Base-by-base conservation (phyloP, 1,140 invertebrate genomes). In the Bathynomus jamesi region DNA sequence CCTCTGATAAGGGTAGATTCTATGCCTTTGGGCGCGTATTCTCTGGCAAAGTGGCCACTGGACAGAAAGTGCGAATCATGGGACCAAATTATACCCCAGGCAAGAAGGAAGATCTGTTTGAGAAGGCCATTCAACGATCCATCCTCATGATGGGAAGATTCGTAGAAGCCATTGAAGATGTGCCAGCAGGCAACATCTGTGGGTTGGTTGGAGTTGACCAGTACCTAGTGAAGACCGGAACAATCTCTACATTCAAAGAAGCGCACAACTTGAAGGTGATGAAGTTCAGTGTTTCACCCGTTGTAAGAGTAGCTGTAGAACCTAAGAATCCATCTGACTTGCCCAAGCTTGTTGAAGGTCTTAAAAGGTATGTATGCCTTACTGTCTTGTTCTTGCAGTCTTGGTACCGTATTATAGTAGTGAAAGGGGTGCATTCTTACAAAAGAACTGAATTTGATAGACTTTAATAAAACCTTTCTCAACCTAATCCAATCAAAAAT, bases 71-170 rank as follows among this genome's bases (percentile, higher is more conserved):
- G 68, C 90, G 95, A 78, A 98, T 98, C 82, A 96, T 97, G 95
- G 98, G 97, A 79, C 96, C 98, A 75, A 99, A 99, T 86, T 99
- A 91, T 84, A 85, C 87, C 4, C 95, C 94, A 69, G 97, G 97
- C 79, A 99, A 99, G 86, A 99, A 99, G 82, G 96, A 99, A 84
- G 97, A 99, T 89, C 85, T 99, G 77, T 98, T 95, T 80, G 95
- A 99, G 82, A 99, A 99, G 85, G 93, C 93, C 79, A 99, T 99
- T 83, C 97, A 99, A 85, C 89, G 96, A 86, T 99, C 98, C 30
- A 98, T 99, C 82, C 87, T 99, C 74, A 99, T 99, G 98, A 99
- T 99, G 98, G 98, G 98, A 78, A 93, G 98, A 87, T 98, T 98
- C 80, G 94, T 95, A 65, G 98, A 99, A 85, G 94, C 97, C 74